These are phyloP conservation scores for Calyptomena viridis DNA, from an alignment of 2,113 vertebrate genomes.

Conservation along the genomic window DNA sequence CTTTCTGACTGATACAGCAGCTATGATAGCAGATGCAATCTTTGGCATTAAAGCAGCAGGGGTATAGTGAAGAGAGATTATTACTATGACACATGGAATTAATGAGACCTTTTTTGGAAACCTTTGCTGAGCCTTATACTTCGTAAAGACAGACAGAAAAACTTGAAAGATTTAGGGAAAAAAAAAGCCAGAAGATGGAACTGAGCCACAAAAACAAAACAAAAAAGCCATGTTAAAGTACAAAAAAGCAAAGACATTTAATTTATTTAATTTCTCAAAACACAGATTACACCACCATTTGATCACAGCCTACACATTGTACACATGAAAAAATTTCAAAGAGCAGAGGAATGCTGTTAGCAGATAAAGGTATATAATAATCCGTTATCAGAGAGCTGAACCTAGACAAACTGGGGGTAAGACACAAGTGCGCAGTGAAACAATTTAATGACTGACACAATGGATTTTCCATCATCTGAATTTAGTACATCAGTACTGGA, in stretches of 20 bases:
- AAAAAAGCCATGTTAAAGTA: neutral
- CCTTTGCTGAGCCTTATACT: neutral
- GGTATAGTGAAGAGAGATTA: neutral
- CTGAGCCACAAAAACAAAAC: no score
- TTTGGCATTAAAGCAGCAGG: neutral
- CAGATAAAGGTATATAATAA: neutral
- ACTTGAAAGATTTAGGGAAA: neutral
- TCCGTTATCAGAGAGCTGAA: neutral
- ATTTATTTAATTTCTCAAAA: neutral
- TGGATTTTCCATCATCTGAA: slow-evolving; percentile 23
- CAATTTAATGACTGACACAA: neutral
- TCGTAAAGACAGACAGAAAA: neutral
- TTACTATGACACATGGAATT: slow-evolving; percentile 11
- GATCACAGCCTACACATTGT: neutral
- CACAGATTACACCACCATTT: neutral
- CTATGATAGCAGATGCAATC: neutral
- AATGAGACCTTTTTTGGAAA: slow-evolving; percentile 26
- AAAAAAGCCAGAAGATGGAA: neutral
- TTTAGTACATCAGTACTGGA: neutral
- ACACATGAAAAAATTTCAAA: neutral
- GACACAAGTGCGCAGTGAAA: neutral
- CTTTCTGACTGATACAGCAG: neutral
- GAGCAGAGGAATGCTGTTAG: neutral
- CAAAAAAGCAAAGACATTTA: neutral
- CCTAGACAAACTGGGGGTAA: neutral